Evolutionary conservation across 2,888 invertebrate genomes (phyloP), one percentile per base, ranked within the genome.

Genomic region (Rhingia rostrata): DNA sequence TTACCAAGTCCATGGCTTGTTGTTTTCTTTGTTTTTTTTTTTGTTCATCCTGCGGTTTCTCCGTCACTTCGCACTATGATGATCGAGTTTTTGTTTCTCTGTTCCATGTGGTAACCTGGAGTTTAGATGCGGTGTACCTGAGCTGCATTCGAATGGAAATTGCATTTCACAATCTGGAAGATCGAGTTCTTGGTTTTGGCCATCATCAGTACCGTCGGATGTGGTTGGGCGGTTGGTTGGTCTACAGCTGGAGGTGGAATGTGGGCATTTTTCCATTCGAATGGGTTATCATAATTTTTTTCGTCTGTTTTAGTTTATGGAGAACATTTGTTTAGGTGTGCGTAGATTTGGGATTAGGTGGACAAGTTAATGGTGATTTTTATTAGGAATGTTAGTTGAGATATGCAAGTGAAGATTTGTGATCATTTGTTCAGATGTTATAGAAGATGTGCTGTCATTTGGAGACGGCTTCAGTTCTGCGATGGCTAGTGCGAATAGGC

Each of bases 221-320:
- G 83, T 78, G 83, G 83, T 83, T 83, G 72, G 82, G 82, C 54
- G 82, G 64, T 66, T 75, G 67, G 49, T 22, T 73, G 72, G 51
- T 73, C 83, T 53, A 73, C 78, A 83, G 78, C 82, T 83, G 83
- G 83, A 83, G 78, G 83, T 78, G 67, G 67, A 83, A 78, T 78
- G 83, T 83, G 78, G 78, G 73, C 39, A 22, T 74, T 64, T 72
- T 69, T 70, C 53, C 61, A 74, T 58, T 70, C 41, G 41, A 22
- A 63, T 9, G 12, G 66, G 73, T 80, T 69, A 64, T 75, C 69
- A 66, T 82, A 66, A 43, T 47, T 72, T 66, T 64, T 22, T 22
- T 22, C 22, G 2, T 22, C 2, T 22, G 22, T 22, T 22, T 66
- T 69, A 32, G 56, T 74, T 80, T 67, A 80, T 74, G 41, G 64